Evolutionary conservation across 2,888 invertebrate genomes (phyloP), one percentile per base, ranked within the genome.

Genomic region (Oithona nana): DNA sequence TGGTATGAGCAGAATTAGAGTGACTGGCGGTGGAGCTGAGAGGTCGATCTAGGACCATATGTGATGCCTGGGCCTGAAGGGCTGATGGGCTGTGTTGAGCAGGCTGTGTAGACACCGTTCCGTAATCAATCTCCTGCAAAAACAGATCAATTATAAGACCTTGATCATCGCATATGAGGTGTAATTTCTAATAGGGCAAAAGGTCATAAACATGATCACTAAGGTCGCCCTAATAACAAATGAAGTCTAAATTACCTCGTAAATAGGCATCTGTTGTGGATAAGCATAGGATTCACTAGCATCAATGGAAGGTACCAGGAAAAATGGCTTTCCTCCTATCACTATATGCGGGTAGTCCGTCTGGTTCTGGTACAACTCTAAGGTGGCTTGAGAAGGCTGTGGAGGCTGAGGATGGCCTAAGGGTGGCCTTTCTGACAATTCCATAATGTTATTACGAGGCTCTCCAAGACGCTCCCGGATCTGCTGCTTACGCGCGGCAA

Each of bases 281-380:
- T 54, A 54, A 16, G 54, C 54, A 26, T 54, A 54, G 26, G 54
- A 20, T 16, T 54, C 54, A 39, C 39, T 52, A 11, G 20, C 31
- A 11, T 20, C 24, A n/a, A n/a, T 20, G 11, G 57, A 57, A 31
- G 57, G 57, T 30, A 57, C 31, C 22, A 57, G 31, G 26, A 24
- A 57, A 20, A 57, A 57, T n/a, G 57, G 57, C 28, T 57, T 20
- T 1, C 57, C 57, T n/a, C 57, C 57, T 2, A 57, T 57, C 8
- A 57, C 20, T 20, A 57, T 57, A 29, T 57, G 57, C 11, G 57
- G 57, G 26, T 57, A 57, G 57, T 2, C 26, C n/a, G 26, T 22
- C 22, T 2, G 16, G n/a, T 16, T 56, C 16, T 54, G 54, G 54
- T 54, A 54, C 50, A 49, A 49, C n/a, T 49, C n/a, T n/a, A n/a